phyloP scores from a whole-genome alignment of 2,797 vertebrate genomes.

The Picus viridis region DNA sequence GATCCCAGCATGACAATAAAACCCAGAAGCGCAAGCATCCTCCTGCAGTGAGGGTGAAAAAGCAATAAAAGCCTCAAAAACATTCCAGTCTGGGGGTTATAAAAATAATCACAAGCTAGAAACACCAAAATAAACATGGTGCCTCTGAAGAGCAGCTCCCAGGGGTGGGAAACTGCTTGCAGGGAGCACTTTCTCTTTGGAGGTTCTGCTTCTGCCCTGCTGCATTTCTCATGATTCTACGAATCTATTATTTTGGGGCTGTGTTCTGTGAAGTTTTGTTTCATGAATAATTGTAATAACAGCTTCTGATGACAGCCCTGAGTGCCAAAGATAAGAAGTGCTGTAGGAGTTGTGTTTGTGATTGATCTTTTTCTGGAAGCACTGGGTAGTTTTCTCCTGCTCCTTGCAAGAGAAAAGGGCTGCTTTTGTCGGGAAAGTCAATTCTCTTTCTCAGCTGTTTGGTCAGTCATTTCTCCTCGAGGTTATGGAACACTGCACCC shows the following conservation, averaged over 20 bases:
- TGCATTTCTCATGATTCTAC: not conserved
- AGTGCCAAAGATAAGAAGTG: not conserved
- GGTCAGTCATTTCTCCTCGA: not conserved
- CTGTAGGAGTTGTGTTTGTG: not conserved
- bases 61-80: not conserved
- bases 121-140: not conserved
- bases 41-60: not conserved
- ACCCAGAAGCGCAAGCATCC: not conserved
- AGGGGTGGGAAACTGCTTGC: not conserved
- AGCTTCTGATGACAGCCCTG: not conserved
- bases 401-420: not conserved
- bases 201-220: not conserved
- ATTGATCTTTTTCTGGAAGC: not conserved
- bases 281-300: not conserved
- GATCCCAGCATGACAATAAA: not conserved
- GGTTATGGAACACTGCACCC: not conserved
- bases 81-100: not conserved
- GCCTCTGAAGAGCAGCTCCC: fast-evolving
- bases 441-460: not conserved
- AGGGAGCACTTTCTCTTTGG: not conserved
- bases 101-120: not conserved
- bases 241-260: too few species aligned
- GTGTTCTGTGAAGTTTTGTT: not conserved
- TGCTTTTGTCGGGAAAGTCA: not conserved
- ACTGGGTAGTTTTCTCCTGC: not conserved